phyloP scores from a whole-genome alignment of 1,140 invertebrate species.

The Rhopalosiphum maidis region DNA sequence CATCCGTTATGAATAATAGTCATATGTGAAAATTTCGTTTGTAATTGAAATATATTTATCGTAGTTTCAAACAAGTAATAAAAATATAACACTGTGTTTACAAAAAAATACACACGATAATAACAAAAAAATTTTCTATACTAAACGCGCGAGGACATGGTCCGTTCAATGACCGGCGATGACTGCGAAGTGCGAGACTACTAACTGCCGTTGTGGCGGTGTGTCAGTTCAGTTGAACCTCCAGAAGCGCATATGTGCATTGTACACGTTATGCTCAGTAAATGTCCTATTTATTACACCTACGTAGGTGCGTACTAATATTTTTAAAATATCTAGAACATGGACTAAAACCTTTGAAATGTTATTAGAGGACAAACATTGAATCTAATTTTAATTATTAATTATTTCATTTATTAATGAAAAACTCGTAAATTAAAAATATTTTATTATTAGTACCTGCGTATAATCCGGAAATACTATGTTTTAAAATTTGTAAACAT shows the following conservation, averaged over 20 bases:
- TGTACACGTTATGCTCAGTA: neutral
- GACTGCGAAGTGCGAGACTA: slow-evolving; percentile 52
- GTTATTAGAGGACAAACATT: neutral
- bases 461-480: neutral
- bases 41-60: neutral
- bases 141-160: slow-evolving; percentile 40
- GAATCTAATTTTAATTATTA: neutral
- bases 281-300: slow-evolving; percentile 42
- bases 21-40: neutral
- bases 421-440: neutral
- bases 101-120: neutral
- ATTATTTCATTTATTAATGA: neutral
- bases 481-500: neutral
- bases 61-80: neutral
- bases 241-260: slow-evolving; percentile 37
- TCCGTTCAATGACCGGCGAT: slow-evolving; percentile 56
- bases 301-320: neutral
- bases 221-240: slow-evolving; percentile 33
- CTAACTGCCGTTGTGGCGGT: slow-evolving; percentile 9
- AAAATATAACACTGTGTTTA: neutral
- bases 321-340: neutral
- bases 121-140: neutral
- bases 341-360: neutral
- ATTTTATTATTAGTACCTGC: neutral
- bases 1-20: neutral